phyloP scores from a whole-genome alignment of 2,113 vertebrate species.

The Daubentonia madagascariensis region DNA sequence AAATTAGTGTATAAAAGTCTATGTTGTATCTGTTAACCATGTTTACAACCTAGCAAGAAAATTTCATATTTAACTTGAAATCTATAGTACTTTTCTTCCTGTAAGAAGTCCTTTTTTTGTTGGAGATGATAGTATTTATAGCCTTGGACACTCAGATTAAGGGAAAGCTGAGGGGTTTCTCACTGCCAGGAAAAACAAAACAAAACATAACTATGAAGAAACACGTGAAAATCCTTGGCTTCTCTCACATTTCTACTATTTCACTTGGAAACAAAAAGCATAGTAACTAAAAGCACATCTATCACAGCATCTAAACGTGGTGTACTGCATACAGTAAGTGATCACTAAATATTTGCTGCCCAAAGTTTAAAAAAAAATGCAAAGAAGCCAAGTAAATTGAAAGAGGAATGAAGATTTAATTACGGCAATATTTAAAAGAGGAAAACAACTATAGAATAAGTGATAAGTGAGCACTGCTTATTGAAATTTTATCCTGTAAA shows the following conservation, averaged over 20 bases:
- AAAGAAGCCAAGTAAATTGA: background rate
- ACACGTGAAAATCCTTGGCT: background rate
- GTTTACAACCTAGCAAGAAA: background rate
- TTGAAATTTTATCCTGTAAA: background rate
- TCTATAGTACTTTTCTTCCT: background rate
- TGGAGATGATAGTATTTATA: background rate
- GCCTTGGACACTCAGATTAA: background rate
- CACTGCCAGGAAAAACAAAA: background rate
- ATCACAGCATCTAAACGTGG: background rate
- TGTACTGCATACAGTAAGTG: background rate
- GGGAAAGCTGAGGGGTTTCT: background rate
- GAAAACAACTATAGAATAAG: background rate
- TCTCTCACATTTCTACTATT: background rate
- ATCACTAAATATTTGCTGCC: background rate
- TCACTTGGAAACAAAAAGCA: background rate
- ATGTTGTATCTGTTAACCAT: background rate
- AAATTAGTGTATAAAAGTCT: background rate
- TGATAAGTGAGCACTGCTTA: background rate
- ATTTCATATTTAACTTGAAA: background rate
- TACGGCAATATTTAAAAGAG: background rate
- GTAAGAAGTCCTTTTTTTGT: background rate
- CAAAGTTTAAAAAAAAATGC: background rate
- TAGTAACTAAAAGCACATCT: background rate
- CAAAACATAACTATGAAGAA: background rate
- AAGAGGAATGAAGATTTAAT: background rate